Evolutionary conservation across 2,888 invertebrate genomes (phyloP).

Genomic region (Resseliella maxima): DNA sequence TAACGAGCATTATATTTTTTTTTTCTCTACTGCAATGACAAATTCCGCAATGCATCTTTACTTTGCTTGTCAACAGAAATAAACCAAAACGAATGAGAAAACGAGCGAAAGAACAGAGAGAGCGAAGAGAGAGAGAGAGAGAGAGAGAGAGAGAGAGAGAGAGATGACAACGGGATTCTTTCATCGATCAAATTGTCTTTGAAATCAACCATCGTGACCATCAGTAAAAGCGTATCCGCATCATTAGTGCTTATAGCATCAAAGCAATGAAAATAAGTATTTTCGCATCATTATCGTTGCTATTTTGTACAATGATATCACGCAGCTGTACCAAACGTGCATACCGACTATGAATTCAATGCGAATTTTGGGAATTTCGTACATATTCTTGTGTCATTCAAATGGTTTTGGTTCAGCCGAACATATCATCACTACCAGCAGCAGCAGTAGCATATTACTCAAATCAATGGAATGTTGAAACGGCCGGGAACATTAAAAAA

Average conservation of each 20-base stretch:
- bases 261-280: slow-evolving; percentile 16
- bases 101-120: neutral
- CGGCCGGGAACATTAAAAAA: neutral
- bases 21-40: neutral
- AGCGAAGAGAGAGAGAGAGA: too few species aligned
- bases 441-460: neutral
- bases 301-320: neutral
- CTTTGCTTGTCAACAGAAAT: neutral
- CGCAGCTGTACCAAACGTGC: too few species aligned
- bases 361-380: neutral
- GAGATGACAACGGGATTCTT: neutral
- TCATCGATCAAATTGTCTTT: slow-evolving; percentile 12
- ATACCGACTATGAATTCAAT: neutral
- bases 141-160: too few species aligned
- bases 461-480: neutral
- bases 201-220: neutral
- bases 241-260: neutral
- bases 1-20: neutral
- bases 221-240: neutral
- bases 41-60: neutral
- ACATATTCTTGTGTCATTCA: too few species aligned
- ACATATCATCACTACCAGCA: too few species aligned
- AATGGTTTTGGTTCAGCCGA: too few species aligned
- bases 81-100: too few species aligned
- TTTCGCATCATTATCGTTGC: neutral